A percentile compares a stretch with the other conserved stretches of the same genome.
Evolutionary conservation across 2,113 vertebrate species (phyloP).

Genomic region (Tachuris rubrigastra): DNA sequence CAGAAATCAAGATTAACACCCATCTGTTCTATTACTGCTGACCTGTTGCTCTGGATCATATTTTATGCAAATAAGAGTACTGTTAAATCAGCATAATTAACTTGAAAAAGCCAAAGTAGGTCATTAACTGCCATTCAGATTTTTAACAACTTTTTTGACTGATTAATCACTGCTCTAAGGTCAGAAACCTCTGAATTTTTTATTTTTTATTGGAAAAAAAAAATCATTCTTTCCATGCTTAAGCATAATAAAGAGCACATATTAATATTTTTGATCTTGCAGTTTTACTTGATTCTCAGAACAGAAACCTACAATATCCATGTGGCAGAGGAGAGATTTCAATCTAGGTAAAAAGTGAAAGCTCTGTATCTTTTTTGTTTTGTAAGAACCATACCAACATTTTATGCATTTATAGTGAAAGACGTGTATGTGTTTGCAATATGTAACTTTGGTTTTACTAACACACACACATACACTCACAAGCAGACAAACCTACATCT

Average conservation of each 20-base stretch:
- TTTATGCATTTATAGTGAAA: not conserved
- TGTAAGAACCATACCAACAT: not conserved
- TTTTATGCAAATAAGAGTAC: constrained; percentile 50
- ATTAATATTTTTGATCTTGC: not conserved
- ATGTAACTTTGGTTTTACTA: not conserved
- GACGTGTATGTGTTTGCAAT: not conserved
- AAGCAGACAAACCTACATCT: constrained; percentile 84
- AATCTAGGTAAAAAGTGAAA: not conserved
- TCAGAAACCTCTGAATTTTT: constrained; percentile 3
- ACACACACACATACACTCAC: rapidly evolving
- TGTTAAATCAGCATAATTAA: constrained; percentile 55
- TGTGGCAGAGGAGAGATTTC: not conserved
- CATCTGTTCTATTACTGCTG: constrained; percentile 15
- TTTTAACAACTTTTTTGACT: constrained; percentile 18
- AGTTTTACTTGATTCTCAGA: not conserved
- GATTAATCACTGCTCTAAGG: constrained; percentile 17
- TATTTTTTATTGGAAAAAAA: not conserved
- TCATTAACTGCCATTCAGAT: constrained; percentile 36
- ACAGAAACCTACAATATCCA: not conserved
- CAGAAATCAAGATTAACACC: constrained; percentile 41
- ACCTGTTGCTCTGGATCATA: constrained; percentile 45
- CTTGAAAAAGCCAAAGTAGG: constrained; percentile 24
- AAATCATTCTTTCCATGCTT: not conserved
- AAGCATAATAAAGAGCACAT: not conserved
- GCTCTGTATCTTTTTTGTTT: not conserved